Percentiles rank a stretch among this genome's conserved stretches.
phyloP scores from a whole-genome alignment of 2,113 vertebrate genomes.

The Callorhinus ursinus region DNA sequence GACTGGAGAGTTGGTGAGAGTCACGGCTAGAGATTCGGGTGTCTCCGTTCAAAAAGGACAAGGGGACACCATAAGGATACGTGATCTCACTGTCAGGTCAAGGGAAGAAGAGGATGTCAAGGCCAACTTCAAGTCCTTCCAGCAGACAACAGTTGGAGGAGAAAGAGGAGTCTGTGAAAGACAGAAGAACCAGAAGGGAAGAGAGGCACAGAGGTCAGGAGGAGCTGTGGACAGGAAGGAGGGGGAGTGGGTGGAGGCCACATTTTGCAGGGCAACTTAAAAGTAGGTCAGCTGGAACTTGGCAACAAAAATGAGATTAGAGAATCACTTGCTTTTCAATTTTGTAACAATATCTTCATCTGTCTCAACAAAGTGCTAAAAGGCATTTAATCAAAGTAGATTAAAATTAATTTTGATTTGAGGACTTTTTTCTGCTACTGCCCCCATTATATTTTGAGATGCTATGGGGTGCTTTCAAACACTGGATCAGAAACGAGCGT shows the following conservation, averaged over 20 bases:
- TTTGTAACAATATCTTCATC: conserved; percentile 59
- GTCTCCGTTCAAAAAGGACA: background rate
- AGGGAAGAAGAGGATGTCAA: background rate
- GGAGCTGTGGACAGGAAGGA: background rate
- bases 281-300: conserved; percentile 63
- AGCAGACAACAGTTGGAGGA: background rate
- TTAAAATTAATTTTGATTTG: conserved; percentile 64
- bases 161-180: background rate
- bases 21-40: background rate
- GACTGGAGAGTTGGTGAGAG: background rate
- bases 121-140: background rate
- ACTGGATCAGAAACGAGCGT: background rate
- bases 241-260: background rate
- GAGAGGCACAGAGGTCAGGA: background rate
- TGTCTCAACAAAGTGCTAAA: conserved; percentile 64
- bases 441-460: background rate
- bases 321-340: conserved; percentile 44
- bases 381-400: conserved; percentile 70
- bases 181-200: background rate
- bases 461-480: conserved; percentile 5
- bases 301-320: conserved; percentile 27
- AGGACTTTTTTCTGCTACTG: conserved; percentile 18
- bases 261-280: background rate
- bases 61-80: background rate
- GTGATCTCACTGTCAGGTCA: background rate